phyloP scores from a whole-genome alignment of 2,113 vertebrate genomes.

The Tiliqua scincoides region DNA sequence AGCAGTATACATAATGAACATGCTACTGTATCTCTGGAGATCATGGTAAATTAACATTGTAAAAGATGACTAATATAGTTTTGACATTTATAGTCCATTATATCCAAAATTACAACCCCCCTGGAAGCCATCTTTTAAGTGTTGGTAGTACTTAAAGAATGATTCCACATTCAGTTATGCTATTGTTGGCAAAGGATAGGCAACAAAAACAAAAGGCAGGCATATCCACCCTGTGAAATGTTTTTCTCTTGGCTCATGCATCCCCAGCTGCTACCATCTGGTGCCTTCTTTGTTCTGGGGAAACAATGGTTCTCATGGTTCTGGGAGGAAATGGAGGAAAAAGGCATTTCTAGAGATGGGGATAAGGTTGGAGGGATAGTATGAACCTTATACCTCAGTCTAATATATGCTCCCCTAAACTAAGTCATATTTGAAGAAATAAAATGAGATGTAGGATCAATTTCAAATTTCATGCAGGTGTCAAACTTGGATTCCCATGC shows the following conservation, averaged over 20 bases:
- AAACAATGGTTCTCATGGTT: too few relatives aligned
- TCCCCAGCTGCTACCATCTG: too few relatives aligned
- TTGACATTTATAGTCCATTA: background rate
- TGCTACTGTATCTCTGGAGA: background rate
- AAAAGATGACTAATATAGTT: background rate
- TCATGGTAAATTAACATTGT: background rate
- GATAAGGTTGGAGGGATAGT: too few relatives aligned
- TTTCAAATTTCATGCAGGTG: too few relatives aligned
- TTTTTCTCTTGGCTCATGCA: too few relatives aligned
- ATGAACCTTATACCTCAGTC: too few relatives aligned
- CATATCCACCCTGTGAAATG: background rate
- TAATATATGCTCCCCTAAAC: too few relatives aligned
- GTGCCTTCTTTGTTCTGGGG: background rate
- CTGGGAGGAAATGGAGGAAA: too few relatives aligned
- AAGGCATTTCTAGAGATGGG: too few relatives aligned
- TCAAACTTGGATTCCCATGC: too few relatives aligned
- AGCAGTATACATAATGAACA: background rate
- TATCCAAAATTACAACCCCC: conserved; percentile 1
- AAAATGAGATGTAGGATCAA: too few relatives aligned
- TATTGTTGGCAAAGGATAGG: background rate
- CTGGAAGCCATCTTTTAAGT: background rate
- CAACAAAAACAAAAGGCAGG: background rate
- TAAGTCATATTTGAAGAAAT: too few relatives aligned
- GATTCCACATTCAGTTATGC: background rate
- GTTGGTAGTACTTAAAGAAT: background rate